Percentiles rank a stretch among this genome's conserved stretches.
Conservation (phyloP, 2,797 vertebrate genomes). For the Psittacula echo region DNA sequence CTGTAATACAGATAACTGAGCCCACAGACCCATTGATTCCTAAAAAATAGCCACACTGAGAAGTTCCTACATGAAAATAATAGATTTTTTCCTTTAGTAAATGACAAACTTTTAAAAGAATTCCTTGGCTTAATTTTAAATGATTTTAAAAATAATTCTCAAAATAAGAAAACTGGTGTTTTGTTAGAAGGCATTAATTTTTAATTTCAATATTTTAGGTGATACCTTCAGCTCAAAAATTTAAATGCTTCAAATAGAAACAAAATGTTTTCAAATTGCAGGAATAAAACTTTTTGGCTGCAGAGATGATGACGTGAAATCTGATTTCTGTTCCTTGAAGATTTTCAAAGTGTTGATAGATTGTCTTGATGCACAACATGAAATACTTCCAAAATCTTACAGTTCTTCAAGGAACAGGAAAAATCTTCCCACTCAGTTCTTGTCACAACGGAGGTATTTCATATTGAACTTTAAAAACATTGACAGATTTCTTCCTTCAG, state of each 20-base stretch:
- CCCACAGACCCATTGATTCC: background rate
- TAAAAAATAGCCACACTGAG: background rate
- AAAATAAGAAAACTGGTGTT: accelerated
- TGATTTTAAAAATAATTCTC: background rate
- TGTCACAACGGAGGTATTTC: background rate
- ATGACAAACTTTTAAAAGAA: background rate
- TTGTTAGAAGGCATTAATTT: background rate
- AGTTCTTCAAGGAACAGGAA: constrained; percentile 42
- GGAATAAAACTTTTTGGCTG: accelerated
- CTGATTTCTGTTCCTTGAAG: background rate
- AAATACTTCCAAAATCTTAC: constrained; percentile 36
- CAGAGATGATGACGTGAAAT: background rate
- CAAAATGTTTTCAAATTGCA: background rate
- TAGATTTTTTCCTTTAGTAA: background rate
- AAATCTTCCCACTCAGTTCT: constrained; percentile 54
- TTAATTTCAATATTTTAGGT: background rate
- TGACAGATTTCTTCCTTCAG: constrained; percentile 55
- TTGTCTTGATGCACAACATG: background rate
- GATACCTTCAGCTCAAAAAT: background rate
- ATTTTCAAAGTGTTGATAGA: constrained; percentile 3
- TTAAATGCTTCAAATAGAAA: background rate
- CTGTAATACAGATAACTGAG: background rate
- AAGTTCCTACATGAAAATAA: background rate
- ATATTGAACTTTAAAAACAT: constrained; percentile 6
- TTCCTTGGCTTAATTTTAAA: background rate